A percentile compares a stretch with the other conserved stretches of the same genome.
phyloP scores from a whole-genome alignment of 2,888 invertebrate genomes.

The Tortricodes alternella region DNA sequence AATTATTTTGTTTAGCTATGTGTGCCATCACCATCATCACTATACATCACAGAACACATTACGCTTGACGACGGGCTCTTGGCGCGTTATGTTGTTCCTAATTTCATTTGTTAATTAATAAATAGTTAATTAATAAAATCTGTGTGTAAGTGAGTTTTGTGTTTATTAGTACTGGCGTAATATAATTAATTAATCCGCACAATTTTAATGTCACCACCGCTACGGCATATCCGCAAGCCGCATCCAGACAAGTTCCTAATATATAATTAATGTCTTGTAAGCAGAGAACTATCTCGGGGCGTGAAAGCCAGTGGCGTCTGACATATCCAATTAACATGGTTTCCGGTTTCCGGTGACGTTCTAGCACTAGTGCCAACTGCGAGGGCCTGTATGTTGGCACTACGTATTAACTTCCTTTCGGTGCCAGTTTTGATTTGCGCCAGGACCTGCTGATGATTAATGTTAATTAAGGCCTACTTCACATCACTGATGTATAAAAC shows the following conservation, averaged over 20 bases:
- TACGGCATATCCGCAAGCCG: conserved; percentile 11
- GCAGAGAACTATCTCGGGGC: conserved; percentile 71
- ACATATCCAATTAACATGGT: conserved; percentile 80
- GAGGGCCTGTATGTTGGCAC: conserved; percentile 46
- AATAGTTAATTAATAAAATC: too few species aligned
- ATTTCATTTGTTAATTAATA: too few species aligned
- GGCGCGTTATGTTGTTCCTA: too few species aligned
- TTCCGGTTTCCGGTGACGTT: conserved; percentile 63
- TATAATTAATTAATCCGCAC: conserved; percentile 16
- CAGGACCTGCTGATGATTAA: conserved; percentile 32
- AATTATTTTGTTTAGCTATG: too few species aligned
- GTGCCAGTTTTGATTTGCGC: conserved; percentile 47
- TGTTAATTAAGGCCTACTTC: conserved; percentile 28
- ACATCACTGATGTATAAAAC: not conserved
- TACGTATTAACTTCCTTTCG: too few species aligned
- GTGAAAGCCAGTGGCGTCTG: conserved; percentile 77
- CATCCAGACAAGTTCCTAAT: conserved; percentile 57
- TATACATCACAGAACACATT: too few species aligned
- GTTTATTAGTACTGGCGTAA: not conserved
- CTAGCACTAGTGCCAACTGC: conserved; percentile 51
- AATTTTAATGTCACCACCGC: conserved; percentile 24
- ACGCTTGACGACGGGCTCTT: too few species aligned
- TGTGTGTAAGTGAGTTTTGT: too few species aligned
- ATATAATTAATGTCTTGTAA: conserved; percentile 72
- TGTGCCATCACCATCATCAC: too few species aligned